Evolutionary conservation across 2,888 invertebrate genomes (phyloP).

Genomic region (Myopa tessellatipennis): DNA sequence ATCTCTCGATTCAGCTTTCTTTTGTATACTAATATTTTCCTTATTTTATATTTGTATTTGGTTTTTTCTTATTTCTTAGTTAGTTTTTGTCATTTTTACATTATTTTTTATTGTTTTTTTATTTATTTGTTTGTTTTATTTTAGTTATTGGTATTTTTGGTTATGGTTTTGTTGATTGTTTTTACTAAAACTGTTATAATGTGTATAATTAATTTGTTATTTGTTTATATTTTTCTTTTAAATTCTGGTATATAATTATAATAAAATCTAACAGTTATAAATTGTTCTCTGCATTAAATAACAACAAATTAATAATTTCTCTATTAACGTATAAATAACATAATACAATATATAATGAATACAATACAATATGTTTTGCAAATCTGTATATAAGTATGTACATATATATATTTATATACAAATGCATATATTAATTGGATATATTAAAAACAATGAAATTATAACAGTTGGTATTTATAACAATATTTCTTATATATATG

Average conservation of each 20-base stretch:
- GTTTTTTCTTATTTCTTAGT: neutral
- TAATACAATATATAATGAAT: neutral
- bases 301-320: neutral
- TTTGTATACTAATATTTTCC: constrained; percentile 30
- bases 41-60: constrained; percentile 16
- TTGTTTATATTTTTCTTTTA: neutral
- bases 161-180: neutral
- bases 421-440: neutral
- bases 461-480: constrained; percentile 22
- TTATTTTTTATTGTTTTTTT: neutral
- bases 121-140: neutral
- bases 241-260: neutral
- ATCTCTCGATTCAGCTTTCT: neutral
- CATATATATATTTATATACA: too few relatives aligned
- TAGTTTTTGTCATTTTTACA: neutral
- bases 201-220: neutral
- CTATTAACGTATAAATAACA: neutral
- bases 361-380: neutral
- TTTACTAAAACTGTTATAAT: constrained; percentile 10
- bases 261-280: constrained; percentile 17
- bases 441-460: constrained; percentile 17
- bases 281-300: constrained; percentile 15
- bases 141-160: neutral
- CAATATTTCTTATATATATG: neutral
- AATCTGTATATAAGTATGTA: neutral